A percentile compares a stretch with the other conserved stretches of the same genome.
Conservation (phyloP, 1,140 invertebrate genomes). For the Neodiprion fabricii region DNA sequence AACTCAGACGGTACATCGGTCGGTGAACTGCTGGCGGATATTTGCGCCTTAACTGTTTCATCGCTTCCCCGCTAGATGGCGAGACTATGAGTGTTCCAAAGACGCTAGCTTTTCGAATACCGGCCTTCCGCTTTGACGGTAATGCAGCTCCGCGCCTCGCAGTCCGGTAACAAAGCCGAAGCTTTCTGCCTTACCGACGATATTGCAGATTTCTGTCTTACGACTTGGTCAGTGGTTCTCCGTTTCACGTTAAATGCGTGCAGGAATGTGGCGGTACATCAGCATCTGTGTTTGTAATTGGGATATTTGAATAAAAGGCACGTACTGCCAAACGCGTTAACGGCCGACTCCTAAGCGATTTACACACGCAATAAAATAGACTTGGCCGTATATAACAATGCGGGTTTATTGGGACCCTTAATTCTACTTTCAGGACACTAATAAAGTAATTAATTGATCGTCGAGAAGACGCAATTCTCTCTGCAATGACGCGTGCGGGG, state of each 20-base stretch:
- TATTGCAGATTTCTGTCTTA: neutral
- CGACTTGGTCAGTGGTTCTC: neutral
- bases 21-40: too few relatives aligned
- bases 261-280: too few relatives aligned
- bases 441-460: neutral
- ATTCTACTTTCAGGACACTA: neutral
- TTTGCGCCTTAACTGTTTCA: neutral
- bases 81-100: neutral
- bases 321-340: constrained; percentile 38
- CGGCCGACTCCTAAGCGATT: constrained; percentile 44
- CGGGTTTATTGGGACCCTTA: neutral
- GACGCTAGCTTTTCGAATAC: neutral
- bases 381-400: constrained; percentile 16
- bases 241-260: neutral
- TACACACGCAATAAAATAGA: constrained; percentile 38
- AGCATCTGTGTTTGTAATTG: constrained; percentile 9
- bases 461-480: too few relatives aligned
- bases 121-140: neutral
- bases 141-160: neutral
- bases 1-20: too few relatives aligned
- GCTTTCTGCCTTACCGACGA: neutral
- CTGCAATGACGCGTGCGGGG: too few relatives aligned
- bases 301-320: constrained; percentile 41
- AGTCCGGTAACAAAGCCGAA: neutral
- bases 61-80: neutral